Percentiles rank a stretch among this genome's conserved stretches.
phyloP scores from a whole-genome alignment of 2,888 invertebrate species.

The Xylota segnis region DNA sequence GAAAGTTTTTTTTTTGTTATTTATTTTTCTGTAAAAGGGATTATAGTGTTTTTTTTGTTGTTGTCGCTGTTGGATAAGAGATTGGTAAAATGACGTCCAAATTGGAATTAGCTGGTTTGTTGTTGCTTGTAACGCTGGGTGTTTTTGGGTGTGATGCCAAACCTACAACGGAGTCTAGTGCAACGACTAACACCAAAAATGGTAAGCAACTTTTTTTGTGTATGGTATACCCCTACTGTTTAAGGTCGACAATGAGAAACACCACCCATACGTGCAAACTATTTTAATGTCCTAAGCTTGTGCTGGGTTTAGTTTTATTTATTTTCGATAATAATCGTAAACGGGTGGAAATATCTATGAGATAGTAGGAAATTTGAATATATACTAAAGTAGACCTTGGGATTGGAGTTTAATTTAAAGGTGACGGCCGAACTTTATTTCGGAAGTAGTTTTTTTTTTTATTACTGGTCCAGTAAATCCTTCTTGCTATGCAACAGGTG shows the following conservation, averaged over 20 bases:
- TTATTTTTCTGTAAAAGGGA: slow-evolving; percentile 55
- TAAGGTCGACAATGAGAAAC: background rate
- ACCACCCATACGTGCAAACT: slow-evolving; percentile 9
- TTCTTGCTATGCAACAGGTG: background rate
- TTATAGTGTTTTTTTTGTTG: slow-evolving; percentile 22
- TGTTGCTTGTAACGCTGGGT: slow-evolving; percentile 50
- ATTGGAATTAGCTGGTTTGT: slow-evolving; percentile 64
- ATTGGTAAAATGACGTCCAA: slow-evolving; percentile 64
- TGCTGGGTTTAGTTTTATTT: slow-evolving; percentile 8
- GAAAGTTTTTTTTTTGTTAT: slow-evolving; percentile 51
- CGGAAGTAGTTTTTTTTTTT: background rate
- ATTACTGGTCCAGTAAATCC: background rate
- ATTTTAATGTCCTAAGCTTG: slow-evolving; percentile 9
- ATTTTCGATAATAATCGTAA: slow-evolving; percentile 11
- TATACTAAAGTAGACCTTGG: background rate
- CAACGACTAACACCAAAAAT: slow-evolving; percentile 58
- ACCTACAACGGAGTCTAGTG: slow-evolving; percentile 70
- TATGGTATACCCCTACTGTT: background rate
- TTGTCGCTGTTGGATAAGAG: slow-evolving; percentile 29
- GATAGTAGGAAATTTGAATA: background rate
- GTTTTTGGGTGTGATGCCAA: slow-evolving; percentile 58
- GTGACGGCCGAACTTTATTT: background rate
- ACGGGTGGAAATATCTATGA: background rate
- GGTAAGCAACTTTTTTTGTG: slow-evolving; percentile 46
- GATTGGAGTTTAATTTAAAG: background rate